phyloP scores from a whole-genome alignment of 2,113 vertebrate species.

The Mixornis gularis region DNA sequence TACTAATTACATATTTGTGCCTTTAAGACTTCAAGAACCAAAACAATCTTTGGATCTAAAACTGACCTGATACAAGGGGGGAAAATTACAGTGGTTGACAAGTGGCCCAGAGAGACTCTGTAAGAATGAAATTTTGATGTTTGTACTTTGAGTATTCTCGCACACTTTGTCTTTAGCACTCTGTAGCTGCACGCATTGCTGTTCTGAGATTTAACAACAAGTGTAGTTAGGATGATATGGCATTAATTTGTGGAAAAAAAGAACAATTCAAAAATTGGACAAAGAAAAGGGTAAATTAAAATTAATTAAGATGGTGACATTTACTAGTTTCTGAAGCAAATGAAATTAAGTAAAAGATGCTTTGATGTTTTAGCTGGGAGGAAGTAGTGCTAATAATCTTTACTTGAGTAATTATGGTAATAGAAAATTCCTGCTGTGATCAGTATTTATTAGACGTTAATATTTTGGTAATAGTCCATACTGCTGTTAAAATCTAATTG shows the following conservation, averaged over 20 bases:
- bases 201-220: background rate
- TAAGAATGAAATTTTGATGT: background rate
- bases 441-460: background rate
- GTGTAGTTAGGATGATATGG: background rate
- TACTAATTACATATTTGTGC: background rate
- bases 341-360: background rate
- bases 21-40: background rate
- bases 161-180: background rate
- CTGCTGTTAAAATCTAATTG: background rate
- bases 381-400: background rate
- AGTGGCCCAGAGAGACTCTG: background rate
- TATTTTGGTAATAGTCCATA: background rate
- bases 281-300: background rate
- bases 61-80: background rate
- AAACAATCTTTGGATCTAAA: background rate
- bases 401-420: background rate
- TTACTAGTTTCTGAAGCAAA: background rate
- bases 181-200: background rate
- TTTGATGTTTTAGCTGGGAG: constrained; percentile 19
- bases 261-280: background rate
- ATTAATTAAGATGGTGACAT: background rate
- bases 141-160: background rate
- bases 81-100: background rate
- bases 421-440: constrained; percentile 21
- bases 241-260: background rate